Conservation (phyloP, 2,797 vertebrate species). For the Phoxinus dragarum region DNA sequence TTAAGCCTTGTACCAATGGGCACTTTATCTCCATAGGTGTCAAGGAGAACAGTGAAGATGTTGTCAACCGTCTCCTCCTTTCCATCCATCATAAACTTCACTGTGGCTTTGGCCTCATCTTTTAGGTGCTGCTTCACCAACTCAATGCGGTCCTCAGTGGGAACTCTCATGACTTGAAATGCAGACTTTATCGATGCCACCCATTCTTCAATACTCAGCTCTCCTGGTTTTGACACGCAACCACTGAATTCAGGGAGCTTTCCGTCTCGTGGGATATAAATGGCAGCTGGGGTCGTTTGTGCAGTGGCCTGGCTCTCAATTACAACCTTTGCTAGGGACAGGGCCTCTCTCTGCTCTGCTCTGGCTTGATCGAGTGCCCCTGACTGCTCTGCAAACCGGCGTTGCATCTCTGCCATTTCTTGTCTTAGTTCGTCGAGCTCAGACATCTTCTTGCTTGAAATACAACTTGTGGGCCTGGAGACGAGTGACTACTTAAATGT, state of each 20-base stretch:
- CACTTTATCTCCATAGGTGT: conserved; percentile 43
- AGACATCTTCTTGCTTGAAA: not conserved
- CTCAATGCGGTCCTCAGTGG: conserved; percentile 17
- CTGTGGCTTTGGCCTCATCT: conserved; percentile 34
- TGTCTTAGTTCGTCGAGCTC: not conserved
- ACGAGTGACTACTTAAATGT: not conserved
- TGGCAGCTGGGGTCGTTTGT: not conserved
- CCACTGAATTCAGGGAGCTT: conserved; percentile 43
- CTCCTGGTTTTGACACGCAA: not conserved
- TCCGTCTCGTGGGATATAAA: conserved; percentile 21
- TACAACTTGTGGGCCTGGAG: not conserved
- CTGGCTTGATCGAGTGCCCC: conserved; percentile 14
- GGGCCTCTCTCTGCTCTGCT: conserved; percentile 28
- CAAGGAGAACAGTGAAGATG: conserved; percentile 5
- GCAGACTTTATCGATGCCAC: conserved; percentile 27
- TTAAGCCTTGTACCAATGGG: conserved; percentile 42
- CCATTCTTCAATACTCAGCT: conserved; percentile 36
- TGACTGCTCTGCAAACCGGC: conserved; percentile 19
- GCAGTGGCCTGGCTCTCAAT: conserved; percentile 11
- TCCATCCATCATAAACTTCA: conserved; percentile 23
- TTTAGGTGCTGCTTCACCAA: conserved; percentile 39
- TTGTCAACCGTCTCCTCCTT: not conserved
- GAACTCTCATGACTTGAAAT: conserved; percentile 32
- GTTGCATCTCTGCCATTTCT: conserved; percentile 24
- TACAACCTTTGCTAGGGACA: conserved; percentile 3